phyloP scores from a whole-genome alignment of 2,888 invertebrate species.

The Pachycephus smyrnensis region DNA sequence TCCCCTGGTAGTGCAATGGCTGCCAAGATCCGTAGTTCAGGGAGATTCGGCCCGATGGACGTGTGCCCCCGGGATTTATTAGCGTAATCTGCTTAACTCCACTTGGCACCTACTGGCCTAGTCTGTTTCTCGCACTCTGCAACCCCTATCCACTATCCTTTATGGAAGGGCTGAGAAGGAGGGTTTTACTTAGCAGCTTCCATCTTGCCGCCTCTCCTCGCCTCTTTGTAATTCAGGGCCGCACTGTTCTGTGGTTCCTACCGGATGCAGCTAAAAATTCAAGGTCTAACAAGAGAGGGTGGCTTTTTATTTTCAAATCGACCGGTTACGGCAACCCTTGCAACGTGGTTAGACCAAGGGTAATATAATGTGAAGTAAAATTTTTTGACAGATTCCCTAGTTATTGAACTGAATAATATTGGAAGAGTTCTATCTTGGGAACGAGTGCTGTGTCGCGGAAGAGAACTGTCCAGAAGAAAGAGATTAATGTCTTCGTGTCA shows the following conservation, averaged over 20 bases:
- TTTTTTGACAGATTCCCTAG: not conserved
- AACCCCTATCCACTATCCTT: conserved; percentile 24
- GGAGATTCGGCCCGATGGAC: conserved; percentile 48
- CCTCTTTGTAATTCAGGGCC: conserved; percentile 18
- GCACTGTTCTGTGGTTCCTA: conserved; percentile 15
- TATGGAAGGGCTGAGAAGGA: conserved; percentile 32
- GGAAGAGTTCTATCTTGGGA: not conserved
- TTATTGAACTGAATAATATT: not conserved
- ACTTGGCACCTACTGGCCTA: conserved; percentile 35
- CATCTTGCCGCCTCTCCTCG: conserved; percentile 12
- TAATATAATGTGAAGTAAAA: not conserved
- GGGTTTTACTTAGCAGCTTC: conserved; percentile 27
- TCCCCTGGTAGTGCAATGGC: not conserved
- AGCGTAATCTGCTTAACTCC: conserved; percentile 58
- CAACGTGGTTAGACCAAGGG: not conserved
- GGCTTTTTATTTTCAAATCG: not conserved
- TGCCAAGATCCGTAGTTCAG: not conserved
- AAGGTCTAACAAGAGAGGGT: not conserved
- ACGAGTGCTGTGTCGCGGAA: not conserved
- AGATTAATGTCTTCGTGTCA: conserved; percentile 36
- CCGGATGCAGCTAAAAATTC: not conserved
- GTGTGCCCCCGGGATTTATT: conserved; percentile 52
- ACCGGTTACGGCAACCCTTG: not conserved
- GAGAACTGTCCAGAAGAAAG: not conserved
- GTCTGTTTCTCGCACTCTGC: conserved; percentile 32